Base-by-base conservation (phyloP, 2,113 vertebrate genomes). In the Cyprinodon variegatus region DNA sequence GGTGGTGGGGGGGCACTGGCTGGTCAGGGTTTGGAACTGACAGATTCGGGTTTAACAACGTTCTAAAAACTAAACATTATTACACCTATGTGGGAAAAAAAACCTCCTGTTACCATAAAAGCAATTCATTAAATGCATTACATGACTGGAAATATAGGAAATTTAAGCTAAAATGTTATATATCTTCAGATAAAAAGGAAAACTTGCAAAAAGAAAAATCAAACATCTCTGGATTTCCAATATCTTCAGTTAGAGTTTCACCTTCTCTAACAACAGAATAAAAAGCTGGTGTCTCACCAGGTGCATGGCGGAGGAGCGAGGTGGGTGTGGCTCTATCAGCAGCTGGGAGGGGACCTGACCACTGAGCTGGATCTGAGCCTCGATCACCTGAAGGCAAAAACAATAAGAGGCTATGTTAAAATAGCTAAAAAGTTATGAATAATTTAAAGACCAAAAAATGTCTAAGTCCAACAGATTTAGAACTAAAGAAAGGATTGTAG, bases 291-390 rank as follows among this genome's bases (percentile, higher is more conserved):
- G 22, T 92, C 97, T 98, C 94, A 99, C 98, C 98, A 99, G 95
- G 94, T 99, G 98, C 98, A 99, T 99, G 94, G 98, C 98, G 29
- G 98, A 99, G 88, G 98, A 99, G 89, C 98, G 96, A 77, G 98
- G 98, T 3, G 98, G 98, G 93, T 99, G 98, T 43, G 98, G 98
- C 94, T 99, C 98, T 46, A 99, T 99, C 85, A 99, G 96, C 93
- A 99, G 95, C 95, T 99, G 98, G 8, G 98, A 99, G 74, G 98
- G 98, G 85, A 97, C 96, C 94, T 99, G 98, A 92, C 98, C 98
- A 89, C 96, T 96, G 60, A 94, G 94, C 94, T 97, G 97, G 92
- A 99, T 99, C 95, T 99, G 98, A 70, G 86, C 82, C 94, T 99
- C 98, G 92, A 96, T 96, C 86, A 95, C 94, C 98, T 99, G 89